Conservation (phyloP, 1,140 invertebrate genomes). For the Plodia interpunctella region DNA sequence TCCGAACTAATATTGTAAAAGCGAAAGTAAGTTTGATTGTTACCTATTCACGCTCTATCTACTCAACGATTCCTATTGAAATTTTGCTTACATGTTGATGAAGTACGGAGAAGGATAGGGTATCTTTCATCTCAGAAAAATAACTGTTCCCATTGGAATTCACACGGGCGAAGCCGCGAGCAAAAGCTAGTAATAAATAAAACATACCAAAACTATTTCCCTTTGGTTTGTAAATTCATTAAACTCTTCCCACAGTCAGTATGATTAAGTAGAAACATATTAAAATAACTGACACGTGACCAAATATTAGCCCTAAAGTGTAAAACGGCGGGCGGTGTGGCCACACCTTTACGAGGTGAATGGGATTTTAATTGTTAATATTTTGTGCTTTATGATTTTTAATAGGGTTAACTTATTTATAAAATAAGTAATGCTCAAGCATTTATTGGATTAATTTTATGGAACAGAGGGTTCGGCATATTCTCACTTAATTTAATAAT, state of each 20-base stretch:
- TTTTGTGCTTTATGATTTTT: slow-evolving; percentile 17
- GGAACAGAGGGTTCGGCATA: background rate
- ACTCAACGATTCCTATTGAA: too few relatives aligned
- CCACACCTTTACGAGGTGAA: background rate
- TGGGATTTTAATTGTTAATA: background rate
- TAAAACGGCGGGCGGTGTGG: background rate
- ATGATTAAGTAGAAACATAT: slow-evolving; percentile 39
- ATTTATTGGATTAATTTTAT: background rate
- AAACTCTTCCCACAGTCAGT: slow-evolving; percentile 35
- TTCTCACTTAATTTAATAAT: too few relatives aligned
- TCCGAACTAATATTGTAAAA: too few relatives aligned
- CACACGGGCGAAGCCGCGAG: too few relatives aligned
- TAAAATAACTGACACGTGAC: slow-evolving; percentile 43
- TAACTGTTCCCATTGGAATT: too few relatives aligned
- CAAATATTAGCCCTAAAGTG: slow-evolving; percentile 33
- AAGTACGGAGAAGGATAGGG: too few relatives aligned
- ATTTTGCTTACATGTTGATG: too few relatives aligned
- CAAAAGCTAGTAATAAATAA: too few relatives aligned
- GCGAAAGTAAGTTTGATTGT: too few relatives aligned
- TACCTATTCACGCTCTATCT: too few relatives aligned
- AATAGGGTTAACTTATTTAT: slow-evolving; percentile 1
- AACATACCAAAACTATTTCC: too few relatives aligned
- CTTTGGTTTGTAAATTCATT: slow-evolving; percentile 2
- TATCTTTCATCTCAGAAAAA: too few relatives aligned
- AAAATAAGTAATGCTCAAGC: background rate